Conservation (phyloP, 2,113 vertebrate species). For the Muntiacus muntjak region DNA sequence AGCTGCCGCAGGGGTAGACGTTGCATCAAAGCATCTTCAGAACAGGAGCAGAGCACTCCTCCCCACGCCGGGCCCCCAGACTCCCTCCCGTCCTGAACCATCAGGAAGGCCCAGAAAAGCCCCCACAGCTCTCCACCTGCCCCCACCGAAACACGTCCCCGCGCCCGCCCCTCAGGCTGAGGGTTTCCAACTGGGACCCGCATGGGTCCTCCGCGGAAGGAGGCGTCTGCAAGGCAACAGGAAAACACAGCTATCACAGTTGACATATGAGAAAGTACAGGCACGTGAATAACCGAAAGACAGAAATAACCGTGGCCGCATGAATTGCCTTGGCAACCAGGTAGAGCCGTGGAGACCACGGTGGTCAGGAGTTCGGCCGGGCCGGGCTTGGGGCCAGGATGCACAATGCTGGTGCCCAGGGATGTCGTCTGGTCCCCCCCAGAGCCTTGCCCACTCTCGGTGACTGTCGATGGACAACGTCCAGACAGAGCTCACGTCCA, state of each 20-base stretch:
- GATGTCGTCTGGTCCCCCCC: not conserved
- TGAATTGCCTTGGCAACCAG: not conserved
- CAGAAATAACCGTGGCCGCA: not conserved
- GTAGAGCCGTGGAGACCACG: accelerated
- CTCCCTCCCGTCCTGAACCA: not conserved
- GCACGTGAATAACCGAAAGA: not conserved
- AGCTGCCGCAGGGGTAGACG: not conserved
- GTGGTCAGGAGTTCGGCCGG: accelerated
- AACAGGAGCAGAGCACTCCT: not conserved
- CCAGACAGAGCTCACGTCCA: accelerated
- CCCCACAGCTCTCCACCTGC: accelerated
- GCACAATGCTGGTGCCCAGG: not conserved
- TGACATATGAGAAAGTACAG: accelerated
- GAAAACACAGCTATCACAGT: not conserved
- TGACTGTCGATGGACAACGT: accelerated
- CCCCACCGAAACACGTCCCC: accelerated
- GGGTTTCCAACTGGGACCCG: not conserved
- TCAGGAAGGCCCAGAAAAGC: not conserved
- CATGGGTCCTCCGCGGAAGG: not conserved
- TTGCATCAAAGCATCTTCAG: not conserved
- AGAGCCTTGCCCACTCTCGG: accelerated
- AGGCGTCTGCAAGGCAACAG: not conserved
- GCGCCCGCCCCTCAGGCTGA: accelerated
- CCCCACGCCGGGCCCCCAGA: accelerated
- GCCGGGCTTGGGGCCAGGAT: accelerated